phyloP scores from a whole-genome alignment of 1,140 invertebrate genomes.

The Ridgeia piscesae region DNA sequence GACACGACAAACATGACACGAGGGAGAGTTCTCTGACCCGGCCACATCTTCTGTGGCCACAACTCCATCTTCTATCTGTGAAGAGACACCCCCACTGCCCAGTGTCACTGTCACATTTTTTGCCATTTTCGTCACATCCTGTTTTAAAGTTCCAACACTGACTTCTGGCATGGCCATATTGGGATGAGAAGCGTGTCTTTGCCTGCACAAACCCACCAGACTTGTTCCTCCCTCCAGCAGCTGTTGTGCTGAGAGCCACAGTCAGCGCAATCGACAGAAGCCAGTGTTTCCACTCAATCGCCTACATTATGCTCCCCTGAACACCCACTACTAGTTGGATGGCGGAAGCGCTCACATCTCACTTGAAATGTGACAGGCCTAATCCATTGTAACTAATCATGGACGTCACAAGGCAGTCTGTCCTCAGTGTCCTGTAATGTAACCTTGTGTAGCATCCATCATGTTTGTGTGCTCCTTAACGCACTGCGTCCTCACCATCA shows the following conservation, averaged over 20 bases:
- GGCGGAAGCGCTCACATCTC: not conserved
- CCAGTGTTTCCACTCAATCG: not conserved
- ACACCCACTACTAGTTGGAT: not conserved
- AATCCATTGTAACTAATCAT: constrained; percentile 1
- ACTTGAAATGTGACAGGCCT: not conserved
- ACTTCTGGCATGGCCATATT: not conserved
- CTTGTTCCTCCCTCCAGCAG: not conserved
- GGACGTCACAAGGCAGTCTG: not conserved
- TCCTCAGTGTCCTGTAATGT: not conserved
- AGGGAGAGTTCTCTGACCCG: not conserved
- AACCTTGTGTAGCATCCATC: not conserved
- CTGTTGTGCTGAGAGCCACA: not conserved
- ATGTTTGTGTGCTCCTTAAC: not conserved
- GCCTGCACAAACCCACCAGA: not conserved
- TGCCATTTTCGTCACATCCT: not conserved
- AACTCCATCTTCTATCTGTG: not conserved
- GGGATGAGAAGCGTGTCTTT: not conserved
- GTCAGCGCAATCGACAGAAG: not conserved
- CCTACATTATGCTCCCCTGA: not conserved
- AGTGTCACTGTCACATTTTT: not conserved
- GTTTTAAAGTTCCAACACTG: not conserved
- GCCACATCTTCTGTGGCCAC: not conserved
- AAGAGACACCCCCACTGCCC: not conserved
- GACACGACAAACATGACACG: not conserved
- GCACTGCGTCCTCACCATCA: not conserved